Evolutionary conservation across 2,113 vertebrate species (phyloP).

Genomic region (Isichthys henryi): DNA sequence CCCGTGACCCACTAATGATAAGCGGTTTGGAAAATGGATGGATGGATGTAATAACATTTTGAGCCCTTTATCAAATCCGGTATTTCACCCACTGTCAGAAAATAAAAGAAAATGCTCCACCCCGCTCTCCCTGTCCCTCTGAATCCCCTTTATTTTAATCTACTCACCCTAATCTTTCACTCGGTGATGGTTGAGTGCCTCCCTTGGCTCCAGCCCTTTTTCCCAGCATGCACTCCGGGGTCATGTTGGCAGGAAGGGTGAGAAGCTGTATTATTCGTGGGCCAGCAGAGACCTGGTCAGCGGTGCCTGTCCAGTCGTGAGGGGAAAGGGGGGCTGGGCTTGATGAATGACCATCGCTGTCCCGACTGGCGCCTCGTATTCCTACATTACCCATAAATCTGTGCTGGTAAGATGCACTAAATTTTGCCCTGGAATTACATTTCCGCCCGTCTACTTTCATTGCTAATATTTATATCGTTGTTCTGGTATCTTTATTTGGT

Average conservation of each 20-base stretch:
- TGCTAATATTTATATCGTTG: background rate
- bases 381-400: background rate
- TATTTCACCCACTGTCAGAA: background rate
- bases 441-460: background rate
- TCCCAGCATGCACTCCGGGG: constrained; percentile 25
- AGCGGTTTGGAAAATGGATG: too few species aligned
- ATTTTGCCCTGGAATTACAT: background rate
- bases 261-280: constrained; percentile 63
- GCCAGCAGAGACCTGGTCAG: constrained; percentile 49
- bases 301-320: constrained; percentile 29
- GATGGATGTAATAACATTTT: too few species aligned
- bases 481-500: background rate
- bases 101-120: background rate
- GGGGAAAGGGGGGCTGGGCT: constrained; percentile 20
- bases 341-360: background rate
- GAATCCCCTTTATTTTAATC: background rate
- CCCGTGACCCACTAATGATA: too few species aligned
- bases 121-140: background rate
- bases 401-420: background rate
- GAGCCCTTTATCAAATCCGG: background rate
- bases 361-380: background rate
- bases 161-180: background rate
- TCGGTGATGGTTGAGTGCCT: constrained; percentile 7
- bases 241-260: constrained; percentile 40
- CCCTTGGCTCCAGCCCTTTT: constrained; percentile 25